A percentile compares a stretch with the other conserved stretches of the same genome.
Evolutionary conservation across 2,113 vertebrate genomes (phyloP).

Genomic region (Hystrix cristata): DNA sequence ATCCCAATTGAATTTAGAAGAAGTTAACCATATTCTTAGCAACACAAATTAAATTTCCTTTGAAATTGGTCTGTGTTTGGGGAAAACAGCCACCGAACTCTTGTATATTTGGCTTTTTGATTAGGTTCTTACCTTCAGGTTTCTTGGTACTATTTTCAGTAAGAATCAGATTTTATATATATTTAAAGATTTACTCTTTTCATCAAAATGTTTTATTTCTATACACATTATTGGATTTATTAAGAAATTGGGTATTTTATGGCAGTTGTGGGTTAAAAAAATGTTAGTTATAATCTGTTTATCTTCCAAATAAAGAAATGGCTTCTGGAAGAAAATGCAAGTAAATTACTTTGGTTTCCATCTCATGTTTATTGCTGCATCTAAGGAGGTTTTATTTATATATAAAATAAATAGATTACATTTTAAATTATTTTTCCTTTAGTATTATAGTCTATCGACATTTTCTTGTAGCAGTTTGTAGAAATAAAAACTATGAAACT

Average conservation of each 20-base stretch:
- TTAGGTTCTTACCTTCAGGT: slow-evolving; percentile 72
- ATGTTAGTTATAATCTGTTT: slow-evolving; percentile 79
- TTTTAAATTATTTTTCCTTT: slow-evolving; percentile 76
- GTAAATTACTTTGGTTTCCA: slow-evolving; percentile 75
- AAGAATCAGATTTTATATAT: slow-evolving; percentile 76
- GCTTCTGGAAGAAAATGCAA: slow-evolving; percentile 63
- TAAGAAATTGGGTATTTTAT: slow-evolving; percentile 78
- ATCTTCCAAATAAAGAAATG: slow-evolving; percentile 79
- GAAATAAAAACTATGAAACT: slow-evolving; percentile 64
- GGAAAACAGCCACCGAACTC: slow-evolving; percentile 62
- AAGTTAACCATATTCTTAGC: slow-evolving; percentile 80
- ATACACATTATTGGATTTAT: slow-evolving; percentile 64
- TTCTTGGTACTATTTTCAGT: slow-evolving; percentile 70
- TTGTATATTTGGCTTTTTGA: slow-evolving; percentile 77
- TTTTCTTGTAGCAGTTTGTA: slow-evolving; percentile 75
- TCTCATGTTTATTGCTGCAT: slow-evolving; percentile 79
- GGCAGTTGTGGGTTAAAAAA: slow-evolving; percentile 76
- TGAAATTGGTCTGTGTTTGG: slow-evolving; percentile 76
- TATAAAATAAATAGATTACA: slow-evolving; percentile 79
- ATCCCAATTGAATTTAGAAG: slow-evolving; percentile 81
- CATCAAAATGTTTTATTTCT: slow-evolving; percentile 73
- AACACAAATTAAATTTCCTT: slow-evolving; percentile 81
- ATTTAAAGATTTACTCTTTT: slow-evolving; percentile 60
- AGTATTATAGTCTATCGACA: slow-evolving; percentile 66
- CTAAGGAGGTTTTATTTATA: slow-evolving; percentile 79